A percentile compares a stretch with the other conserved stretches of the same genome.
phyloP scores from a whole-genome alignment of 1,140 invertebrate species.

The Drosophila nigrodunni region DNA sequence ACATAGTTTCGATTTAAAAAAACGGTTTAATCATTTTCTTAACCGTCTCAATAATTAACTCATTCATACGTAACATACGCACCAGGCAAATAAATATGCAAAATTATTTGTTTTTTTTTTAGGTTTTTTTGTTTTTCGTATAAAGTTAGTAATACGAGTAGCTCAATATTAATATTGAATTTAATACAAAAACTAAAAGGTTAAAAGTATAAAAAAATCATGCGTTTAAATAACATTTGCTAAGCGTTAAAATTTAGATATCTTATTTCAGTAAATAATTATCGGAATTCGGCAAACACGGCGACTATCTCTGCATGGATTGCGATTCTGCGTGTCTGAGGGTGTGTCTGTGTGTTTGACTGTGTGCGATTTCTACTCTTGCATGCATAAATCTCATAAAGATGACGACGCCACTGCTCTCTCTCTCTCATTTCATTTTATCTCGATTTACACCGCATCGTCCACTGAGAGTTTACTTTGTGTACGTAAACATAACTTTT shows the following conservation, averaged over 20 bases:
- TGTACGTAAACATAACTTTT: too few relatives aligned
- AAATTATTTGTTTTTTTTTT: background rate
- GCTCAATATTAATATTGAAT: constrained; percentile 51
- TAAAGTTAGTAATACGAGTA: constrained; percentile 54
- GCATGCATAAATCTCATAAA: background rate
- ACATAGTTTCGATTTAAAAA: background rate
- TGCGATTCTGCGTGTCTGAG: background rate
- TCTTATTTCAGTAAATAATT: constrained; percentile 54
- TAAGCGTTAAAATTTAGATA: constrained; percentile 46
- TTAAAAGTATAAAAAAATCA: constrained; percentile 57
- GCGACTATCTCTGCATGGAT: constrained; percentile 13
- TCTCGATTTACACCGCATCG: too few relatives aligned
- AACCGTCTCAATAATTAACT: constrained; percentile 2
- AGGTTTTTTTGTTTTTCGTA: constrained; percentile 1
- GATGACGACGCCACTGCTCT: too few relatives aligned
- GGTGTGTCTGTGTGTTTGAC: background rate
- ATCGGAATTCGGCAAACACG: constrained; percentile 43
- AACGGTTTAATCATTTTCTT: constrained; percentile 3
- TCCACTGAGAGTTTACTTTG: too few relatives aligned
- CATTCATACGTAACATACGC: constrained; percentile 26
- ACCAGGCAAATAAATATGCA: constrained; percentile 47
- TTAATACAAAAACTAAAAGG: constrained; percentile 51
- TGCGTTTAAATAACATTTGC: constrained; percentile 59
- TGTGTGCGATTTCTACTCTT: constrained; percentile 6
- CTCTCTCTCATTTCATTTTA: too few relatives aligned